Evolutionary conservation across 2,113 vertebrate species (phyloP).

Genomic region (Octodon degus): DNA sequence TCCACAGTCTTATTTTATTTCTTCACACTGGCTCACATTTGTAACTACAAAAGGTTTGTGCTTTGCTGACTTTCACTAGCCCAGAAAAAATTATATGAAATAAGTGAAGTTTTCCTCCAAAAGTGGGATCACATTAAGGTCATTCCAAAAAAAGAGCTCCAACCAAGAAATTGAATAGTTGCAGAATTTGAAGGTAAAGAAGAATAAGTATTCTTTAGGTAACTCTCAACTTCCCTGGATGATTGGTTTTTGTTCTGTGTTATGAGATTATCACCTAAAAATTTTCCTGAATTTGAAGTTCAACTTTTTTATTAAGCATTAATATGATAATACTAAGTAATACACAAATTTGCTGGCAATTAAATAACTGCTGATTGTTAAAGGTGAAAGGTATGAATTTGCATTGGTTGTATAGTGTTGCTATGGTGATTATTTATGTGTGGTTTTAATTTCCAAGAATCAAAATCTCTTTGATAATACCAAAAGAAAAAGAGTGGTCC

Average conservation of each 20-base stretch:
- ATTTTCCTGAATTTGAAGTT: not conserved
- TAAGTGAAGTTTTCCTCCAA: not conserved
- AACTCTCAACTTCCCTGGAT: not conserved
- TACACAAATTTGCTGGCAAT: accelerated
- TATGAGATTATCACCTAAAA: not conserved
- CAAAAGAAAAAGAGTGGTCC: not conserved
- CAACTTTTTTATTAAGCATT: not conserved
- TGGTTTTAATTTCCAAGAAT: not conserved
- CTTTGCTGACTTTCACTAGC: not conserved
- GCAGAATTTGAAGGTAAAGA: not conserved
- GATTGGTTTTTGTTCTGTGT: not conserved
- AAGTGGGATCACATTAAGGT: not conserved
- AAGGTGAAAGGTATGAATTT: not conserved
- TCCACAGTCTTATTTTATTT: not conserved
- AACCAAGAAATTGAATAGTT: not conserved
- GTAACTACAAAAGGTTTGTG: not conserved
- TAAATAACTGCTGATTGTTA: not conserved
- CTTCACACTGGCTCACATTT: not conserved
- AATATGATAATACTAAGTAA: not conserved
- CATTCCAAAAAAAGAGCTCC: not conserved
- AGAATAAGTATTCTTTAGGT: not conserved
- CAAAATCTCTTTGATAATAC: not conserved
- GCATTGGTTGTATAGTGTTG: not conserved
- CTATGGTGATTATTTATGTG: not conserved
- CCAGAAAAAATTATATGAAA: not conserved